Percentiles rank a stretch among this genome's conserved stretches.
Conservation (phyloP, 2,888 invertebrate species). For the Thysanoteuthis rhombus region DNA sequence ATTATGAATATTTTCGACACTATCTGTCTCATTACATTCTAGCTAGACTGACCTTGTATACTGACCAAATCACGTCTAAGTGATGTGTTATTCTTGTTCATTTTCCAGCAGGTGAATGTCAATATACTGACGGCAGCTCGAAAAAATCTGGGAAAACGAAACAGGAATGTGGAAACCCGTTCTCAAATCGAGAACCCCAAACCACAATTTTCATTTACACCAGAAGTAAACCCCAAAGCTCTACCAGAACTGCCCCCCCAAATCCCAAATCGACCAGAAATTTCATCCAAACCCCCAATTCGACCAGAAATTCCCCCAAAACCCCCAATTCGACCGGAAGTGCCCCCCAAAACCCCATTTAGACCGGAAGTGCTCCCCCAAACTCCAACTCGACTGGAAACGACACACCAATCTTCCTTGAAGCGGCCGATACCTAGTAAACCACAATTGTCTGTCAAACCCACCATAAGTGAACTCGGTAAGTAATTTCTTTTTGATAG, state of each 20-base stretch:
- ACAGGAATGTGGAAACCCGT: too few relatives aligned
- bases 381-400: too few relatives aligned
- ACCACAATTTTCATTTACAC: not conserved
- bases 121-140: not conserved
- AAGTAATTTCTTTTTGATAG: not conserved
- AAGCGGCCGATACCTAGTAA: not conserved
- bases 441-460: not conserved
- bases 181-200: not conserved
- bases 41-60: too few relatives aligned
- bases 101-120: not conserved
- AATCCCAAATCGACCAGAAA: too few relatives aligned
- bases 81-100: not conserved
- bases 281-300: too few relatives aligned
- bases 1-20: too few relatives aligned
- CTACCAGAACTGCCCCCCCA: not conserved
- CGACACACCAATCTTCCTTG: too few relatives aligned
- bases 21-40: too few relatives aligned
- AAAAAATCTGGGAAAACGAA: not conserved
- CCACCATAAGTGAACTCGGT: not conserved
- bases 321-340: not conserved
- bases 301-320: not conserved
- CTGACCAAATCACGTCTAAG: too few relatives aligned
- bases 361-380: not conserved
- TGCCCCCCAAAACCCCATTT: not conserved
- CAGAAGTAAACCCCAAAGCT: not conserved